phyloP scores from a whole-genome alignment of 2,888 invertebrate genomes.

The Andrena bucephala region DNA sequence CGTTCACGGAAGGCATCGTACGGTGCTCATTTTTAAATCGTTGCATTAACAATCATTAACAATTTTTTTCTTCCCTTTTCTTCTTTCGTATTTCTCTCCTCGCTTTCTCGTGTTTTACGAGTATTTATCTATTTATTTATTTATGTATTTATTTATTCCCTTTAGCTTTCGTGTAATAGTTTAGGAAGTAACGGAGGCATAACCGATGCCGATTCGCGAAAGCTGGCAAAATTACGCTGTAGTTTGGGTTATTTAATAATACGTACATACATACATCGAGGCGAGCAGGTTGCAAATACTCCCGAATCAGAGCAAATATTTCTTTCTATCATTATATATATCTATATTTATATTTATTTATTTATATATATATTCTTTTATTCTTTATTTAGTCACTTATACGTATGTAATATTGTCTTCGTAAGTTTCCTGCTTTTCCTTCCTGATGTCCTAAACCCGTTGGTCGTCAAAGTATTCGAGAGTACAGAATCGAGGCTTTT shows the following conservation, averaged over 20 bases:
- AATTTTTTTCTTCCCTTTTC: constrained; percentile 68
- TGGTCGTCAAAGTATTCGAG: constrained; percentile 65
- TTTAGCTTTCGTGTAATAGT: constrained; percentile 44
- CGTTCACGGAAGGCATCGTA: constrained; percentile 85
- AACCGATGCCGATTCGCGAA: constrained; percentile 63
- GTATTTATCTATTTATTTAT: constrained; percentile 11
- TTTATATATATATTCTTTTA: constrained; percentile 46
- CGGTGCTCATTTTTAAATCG: constrained; percentile 82
- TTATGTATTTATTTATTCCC: constrained; percentile 40
- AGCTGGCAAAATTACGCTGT: constrained; percentile 66
- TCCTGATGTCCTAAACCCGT: constrained; percentile 64
- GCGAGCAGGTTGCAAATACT: constrained; percentile 69
- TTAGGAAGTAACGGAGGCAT: constrained; percentile 60
- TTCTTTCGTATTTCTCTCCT: constrained; percentile 46
- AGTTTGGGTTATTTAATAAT: constrained; percentile 59
- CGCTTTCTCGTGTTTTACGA: constrained; percentile 46
- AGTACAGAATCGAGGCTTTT: constrained; percentile 53
- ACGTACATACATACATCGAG: constrained; percentile 70
- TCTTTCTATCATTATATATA: constrained; percentile 57
- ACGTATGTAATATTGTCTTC: constrained; percentile 72
- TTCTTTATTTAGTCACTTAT: constrained; percentile 61
- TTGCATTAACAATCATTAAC: constrained; percentile 83
- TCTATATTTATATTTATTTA: constrained; percentile 48
- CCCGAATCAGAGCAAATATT: constrained; percentile 69
- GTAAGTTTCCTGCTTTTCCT: constrained; percentile 66